phyloP scores from a whole-genome alignment of 2,888 invertebrate genomes.

The Temnothorax unifasciatus region DNA sequence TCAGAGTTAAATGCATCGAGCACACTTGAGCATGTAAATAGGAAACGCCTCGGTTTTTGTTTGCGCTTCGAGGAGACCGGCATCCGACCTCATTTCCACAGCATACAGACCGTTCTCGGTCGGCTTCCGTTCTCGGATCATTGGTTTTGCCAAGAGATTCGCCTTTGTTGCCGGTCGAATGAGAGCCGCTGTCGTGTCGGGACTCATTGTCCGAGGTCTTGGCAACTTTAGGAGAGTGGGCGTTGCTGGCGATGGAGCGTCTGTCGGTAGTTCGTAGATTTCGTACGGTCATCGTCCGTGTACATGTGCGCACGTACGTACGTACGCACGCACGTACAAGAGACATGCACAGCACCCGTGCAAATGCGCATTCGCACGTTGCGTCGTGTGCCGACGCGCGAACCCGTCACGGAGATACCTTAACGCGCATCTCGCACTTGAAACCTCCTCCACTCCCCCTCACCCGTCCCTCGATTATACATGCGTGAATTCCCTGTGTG shows the following conservation, averaged over 20 bases:
- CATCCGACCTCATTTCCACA: slow-evolving; percentile 54
- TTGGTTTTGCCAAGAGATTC: slow-evolving; percentile 54
- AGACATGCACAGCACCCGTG: neutral
- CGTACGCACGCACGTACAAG: slow-evolving; percentile 37
- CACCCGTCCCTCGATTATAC: neutral
- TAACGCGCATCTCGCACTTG: slow-evolving; percentile 63
- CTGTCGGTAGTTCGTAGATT: slow-evolving; percentile 72
- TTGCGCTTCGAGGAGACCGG: slow-evolving; percentile 41
- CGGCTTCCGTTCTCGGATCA: slow-evolving; percentile 49
- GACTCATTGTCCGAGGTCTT: slow-evolving; percentile 81
- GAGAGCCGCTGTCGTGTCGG: slow-evolving; percentile 74
- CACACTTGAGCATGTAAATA: slow-evolving; percentile 22
- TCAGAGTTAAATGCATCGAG: slow-evolving; percentile 23
- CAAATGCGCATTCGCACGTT: neutral
- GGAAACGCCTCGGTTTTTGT: slow-evolving; percentile 45
- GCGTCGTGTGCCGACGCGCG: slow-evolving; percentile 46
- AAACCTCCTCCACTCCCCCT: slow-evolving; percentile 5
- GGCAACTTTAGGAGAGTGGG: slow-evolving; percentile 79
- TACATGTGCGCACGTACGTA: slow-evolving; percentile 17
- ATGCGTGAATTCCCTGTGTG: slow-evolving; percentile 25
- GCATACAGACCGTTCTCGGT: slow-evolving; percentile 22
- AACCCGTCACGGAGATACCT: slow-evolving; percentile 56
- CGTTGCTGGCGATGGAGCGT: slow-evolving; percentile 74
- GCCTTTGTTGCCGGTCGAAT: slow-evolving; percentile 60
- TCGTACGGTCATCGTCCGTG: slow-evolving; percentile 59